phyloP scores from a whole-genome alignment of 2,113 vertebrate genomes.

The Tapirus terrestris region DNA sequence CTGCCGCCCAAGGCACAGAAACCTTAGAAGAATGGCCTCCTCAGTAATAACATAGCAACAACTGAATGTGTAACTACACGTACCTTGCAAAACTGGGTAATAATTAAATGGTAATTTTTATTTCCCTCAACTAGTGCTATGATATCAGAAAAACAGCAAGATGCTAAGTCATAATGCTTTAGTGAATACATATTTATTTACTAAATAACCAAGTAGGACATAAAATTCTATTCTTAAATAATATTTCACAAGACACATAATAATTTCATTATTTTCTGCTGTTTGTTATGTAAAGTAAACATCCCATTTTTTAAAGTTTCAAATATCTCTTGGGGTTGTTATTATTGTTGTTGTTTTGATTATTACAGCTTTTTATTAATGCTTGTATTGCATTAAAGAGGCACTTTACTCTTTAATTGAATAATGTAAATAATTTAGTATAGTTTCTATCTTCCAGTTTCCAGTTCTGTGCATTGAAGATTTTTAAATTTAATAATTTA shows the following conservation, averaged over 20 bases:
- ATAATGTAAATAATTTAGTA: constrained; percentile 26
- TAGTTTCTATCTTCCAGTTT: not conserved
- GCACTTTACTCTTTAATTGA: not conserved
- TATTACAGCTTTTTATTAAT: constrained; percentile 45
- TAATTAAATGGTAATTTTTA: constrained; percentile 37
- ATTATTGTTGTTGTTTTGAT: not conserved
- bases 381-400: not conserved
- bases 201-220: not conserved
- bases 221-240: constrained; percentile 26
- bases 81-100: constrained; percentile 45
- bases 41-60: constrained; percentile 56
- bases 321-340: not conserved
- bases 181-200: constrained; percentile 30
- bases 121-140: not conserved
- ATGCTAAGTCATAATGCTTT: constrained; percentile 23
- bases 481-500: constrained; percentile 7
- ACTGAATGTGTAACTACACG: not conserved
- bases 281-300: not conserved
- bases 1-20: constrained; percentile 5
- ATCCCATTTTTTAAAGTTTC: not conserved
- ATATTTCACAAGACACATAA: not conserved
- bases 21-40: constrained; percentile 21
- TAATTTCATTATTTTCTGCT: constrained; percentile 52
- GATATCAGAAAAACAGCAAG: constrained; percentile 32
- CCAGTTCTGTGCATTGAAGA: not conserved